Base-by-base conservation (phyloP, 2,797 vertebrate species). In the Spea hammondii region DNA sequence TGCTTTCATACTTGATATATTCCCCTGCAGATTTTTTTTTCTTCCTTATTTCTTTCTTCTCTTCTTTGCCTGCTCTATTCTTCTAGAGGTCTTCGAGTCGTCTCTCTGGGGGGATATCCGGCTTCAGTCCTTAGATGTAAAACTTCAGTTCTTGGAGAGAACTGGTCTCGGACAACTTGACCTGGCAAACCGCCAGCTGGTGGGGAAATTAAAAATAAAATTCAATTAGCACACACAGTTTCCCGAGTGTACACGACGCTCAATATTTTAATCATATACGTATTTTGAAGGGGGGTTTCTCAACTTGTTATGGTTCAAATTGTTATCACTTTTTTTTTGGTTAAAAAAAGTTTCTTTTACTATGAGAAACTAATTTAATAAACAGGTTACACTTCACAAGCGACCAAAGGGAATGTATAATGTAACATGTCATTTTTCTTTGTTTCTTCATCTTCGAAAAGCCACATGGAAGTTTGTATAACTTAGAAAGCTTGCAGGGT, bases 1-100 rank as follows among this genome's bases (percentile, higher is more conserved):
- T 11, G 14, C 74, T 72, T 81, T 77, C 70, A 77, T 72, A 64
- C 64, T 73, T 71, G 51, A 66, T 72, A 46, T 80, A 76, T 72
- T 77, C 72, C 64, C 62, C 53, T 46, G 5, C 64, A 46, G 45
- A 47, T 68, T 12, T 53, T 76, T 60, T 47, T 17, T 17, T 17
- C 17, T 17, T 17, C 17, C 17, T 17, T 17, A 14, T 50, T 64
- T 68, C 55, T 77, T 77, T 77, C 69, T 72, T 76, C 74, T 66
- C 9, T 32, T 69, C 17, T 51, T 17, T 59, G 51, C 74, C 57
- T 74, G 65, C 44, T 76, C 45, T 76, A 59, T 81, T 77, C 62
- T 72, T 46, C 68, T 72, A 13, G 13, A 68, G 70, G 70, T 77
- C 74, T 72, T 5, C 17, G 51, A 17, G 79, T 80, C 74, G 60